Conservation (phyloP, 2,113 vertebrate genomes). For the Conger conger region DNA sequence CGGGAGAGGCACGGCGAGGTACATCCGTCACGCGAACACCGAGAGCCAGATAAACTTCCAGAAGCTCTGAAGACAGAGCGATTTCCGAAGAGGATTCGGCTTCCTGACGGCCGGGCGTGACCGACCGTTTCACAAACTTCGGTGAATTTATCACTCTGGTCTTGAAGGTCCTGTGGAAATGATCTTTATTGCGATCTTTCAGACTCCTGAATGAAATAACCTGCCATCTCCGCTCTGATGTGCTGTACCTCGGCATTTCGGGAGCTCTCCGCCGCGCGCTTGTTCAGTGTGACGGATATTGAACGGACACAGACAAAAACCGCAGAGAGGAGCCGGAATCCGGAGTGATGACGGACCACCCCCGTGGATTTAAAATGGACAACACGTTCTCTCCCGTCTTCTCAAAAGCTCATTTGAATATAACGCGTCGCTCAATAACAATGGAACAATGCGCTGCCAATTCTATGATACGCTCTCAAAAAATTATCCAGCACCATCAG, state of each 20-base stretch:
- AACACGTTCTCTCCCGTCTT: too few relatives aligned
- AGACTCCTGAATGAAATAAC: background rate
- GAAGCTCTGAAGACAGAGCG: background rate
- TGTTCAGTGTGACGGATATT: background rate
- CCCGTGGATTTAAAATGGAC: too few relatives aligned
- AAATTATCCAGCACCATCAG: too few relatives aligned
- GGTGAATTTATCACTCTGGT: background rate
- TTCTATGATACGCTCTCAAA: background rate
- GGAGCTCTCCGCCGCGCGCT: background rate
- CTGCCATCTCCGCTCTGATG: background rate
- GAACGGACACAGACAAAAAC: background rate
- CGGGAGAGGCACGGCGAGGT: background rate
- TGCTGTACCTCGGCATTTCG: background rate
- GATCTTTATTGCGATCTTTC: background rate
- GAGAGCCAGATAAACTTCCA: background rate
- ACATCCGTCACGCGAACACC: background rate
- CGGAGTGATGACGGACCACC: background rate
- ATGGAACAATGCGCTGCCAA: too few relatives aligned
- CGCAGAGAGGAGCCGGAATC: background rate
- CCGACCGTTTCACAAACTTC: background rate
- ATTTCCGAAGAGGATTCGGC: background rate
- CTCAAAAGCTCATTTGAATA: too few relatives aligned
- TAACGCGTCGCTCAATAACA: too few relatives aligned
- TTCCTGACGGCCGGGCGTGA: background rate
- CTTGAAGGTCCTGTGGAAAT: background rate